Evolutionary conservation across 1,140 invertebrate genomes (phyloP).

Genomic region (Pachypsylla venusta): DNA sequence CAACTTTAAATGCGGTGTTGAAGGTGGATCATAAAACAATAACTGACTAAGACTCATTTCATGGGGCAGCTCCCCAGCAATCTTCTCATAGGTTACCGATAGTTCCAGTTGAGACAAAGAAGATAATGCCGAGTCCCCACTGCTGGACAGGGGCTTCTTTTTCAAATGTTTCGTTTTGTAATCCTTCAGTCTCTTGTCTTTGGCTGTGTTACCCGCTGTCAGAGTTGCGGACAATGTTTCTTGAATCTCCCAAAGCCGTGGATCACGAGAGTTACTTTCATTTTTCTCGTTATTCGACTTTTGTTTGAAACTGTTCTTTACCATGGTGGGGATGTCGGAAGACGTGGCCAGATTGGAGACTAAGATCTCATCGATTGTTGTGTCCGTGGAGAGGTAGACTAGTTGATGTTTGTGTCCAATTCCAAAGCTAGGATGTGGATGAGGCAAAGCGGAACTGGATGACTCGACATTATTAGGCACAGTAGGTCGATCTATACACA

Average conservation of each 20-base stretch:
- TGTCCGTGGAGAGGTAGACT: constrained; percentile 53
- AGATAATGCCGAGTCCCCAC: not conserved
- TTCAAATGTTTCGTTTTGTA: constrained; percentile 39
- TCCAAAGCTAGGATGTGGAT: constrained; percentile 33
- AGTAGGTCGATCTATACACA: constrained; percentile 42
- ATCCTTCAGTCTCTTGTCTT: constrained; percentile 67
- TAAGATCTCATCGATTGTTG: constrained; percentile 44
- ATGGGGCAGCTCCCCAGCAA: not conserved
- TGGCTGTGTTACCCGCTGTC: constrained; percentile 63
- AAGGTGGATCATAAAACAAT: not conserved
- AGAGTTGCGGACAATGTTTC: constrained; percentile 32
- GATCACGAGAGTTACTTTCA: not conserved
- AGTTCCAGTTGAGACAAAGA: constrained; percentile 22
- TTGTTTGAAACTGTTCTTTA: not conserved
- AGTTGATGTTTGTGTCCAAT: constrained; percentile 45
- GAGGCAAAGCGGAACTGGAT: constrained; percentile 26
- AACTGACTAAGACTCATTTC: not conserved
- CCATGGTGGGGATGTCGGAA: not conserved
- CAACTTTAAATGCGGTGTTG: not conserved
- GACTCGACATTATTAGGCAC: constrained; percentile 19
- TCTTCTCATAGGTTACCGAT: not conserved
- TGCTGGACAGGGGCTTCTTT: constrained; percentile 24
- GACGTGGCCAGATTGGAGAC: not conserved
- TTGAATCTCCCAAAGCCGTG: constrained; percentile 16
- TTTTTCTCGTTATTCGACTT: not conserved